phyloP scores from a whole-genome alignment of 92 coral and sea anemone species.

The Pocillopora grandis region DNA sequence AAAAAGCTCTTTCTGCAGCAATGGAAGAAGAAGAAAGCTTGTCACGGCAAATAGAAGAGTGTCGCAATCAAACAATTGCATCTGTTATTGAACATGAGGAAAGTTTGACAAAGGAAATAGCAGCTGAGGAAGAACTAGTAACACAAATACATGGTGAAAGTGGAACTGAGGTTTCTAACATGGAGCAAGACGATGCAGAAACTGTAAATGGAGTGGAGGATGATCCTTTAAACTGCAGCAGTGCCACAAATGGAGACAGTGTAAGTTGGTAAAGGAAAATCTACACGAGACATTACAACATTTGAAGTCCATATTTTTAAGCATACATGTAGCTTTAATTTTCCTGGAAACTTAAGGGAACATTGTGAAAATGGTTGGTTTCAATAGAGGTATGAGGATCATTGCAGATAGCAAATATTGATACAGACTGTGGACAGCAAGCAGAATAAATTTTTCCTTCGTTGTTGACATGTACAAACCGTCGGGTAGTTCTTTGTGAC shows the following conservation, averaged over 20 bases:
- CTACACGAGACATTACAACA: too few relatives aligned
- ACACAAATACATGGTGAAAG: conserved; percentile 82
- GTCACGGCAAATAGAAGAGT: conserved; percentile 81
- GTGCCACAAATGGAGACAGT: conserved; percentile 22
- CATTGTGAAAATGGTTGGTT: too few relatives aligned
- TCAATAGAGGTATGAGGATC: too few relatives aligned
- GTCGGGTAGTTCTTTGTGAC: too few relatives aligned
- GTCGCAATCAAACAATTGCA: conserved; percentile 85
- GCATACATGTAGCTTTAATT: too few relatives aligned
- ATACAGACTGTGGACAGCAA: too few relatives aligned
- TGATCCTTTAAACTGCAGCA: neutral
- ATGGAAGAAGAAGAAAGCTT: conserved; percentile 84
- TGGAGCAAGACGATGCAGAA: conserved; percentile 54
- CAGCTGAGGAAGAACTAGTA: conserved; percentile 87
- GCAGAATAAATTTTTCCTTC: too few relatives aligned
- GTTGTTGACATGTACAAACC: too few relatives aligned
- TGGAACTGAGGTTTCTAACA: conserved; percentile 60
- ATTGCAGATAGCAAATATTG: too few relatives aligned
- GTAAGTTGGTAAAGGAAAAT: conserved; percentile 21
- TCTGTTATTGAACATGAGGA: conserved; percentile 96
- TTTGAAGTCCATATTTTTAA: too few relatives aligned
- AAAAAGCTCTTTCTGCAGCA: conserved; percentile 93
- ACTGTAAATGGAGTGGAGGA: neutral
- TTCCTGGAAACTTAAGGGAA: too few relatives aligned
- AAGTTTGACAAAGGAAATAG: conserved; percentile 85